phyloP scores from a whole-genome alignment of 2,113 vertebrate genomes.

The Poeciliopsis occidentalis region DNA sequence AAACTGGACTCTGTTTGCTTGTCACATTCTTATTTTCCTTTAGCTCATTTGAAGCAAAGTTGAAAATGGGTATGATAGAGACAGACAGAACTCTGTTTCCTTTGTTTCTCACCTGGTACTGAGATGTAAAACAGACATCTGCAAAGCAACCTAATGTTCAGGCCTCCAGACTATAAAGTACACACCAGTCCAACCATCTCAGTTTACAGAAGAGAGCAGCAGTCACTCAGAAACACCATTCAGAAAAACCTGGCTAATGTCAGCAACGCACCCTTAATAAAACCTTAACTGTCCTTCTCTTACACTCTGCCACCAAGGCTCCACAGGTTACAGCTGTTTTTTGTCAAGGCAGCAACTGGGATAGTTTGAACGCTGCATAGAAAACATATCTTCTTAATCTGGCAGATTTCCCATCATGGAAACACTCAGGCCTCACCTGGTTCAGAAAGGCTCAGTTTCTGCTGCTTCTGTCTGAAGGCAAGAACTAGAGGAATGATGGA shows the following conservation, averaged over 20 bases:
- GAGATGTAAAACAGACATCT: conserved; percentile 62
- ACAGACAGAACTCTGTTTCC: conserved; percentile 62
- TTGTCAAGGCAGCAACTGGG: conserved; percentile 32
- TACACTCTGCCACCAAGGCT: conserved; percentile 37
- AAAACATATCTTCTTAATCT: conserved; percentile 68
- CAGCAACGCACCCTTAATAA: conserved; percentile 72
- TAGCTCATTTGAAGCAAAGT: conserved; percentile 42
- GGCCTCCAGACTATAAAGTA: conserved; percentile 43
- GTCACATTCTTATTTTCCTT: background rate
- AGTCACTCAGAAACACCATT: conserved; percentile 32
- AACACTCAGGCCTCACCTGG: conserved; percentile 67
- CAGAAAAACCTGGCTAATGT: conserved; percentile 67
- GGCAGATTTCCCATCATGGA: conserved; percentile 67
- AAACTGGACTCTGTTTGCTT: background rate
- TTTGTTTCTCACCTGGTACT: conserved; percentile 53
- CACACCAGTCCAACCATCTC: conserved; percentile 54
- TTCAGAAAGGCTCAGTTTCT: conserved; percentile 53
- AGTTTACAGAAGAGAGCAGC: conserved; percentile 51
- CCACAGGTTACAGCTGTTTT: conserved; percentile 27
- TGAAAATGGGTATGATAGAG: conserved; percentile 27
- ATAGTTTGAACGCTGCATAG: conserved; percentile 45
- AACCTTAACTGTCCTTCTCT: conserved; percentile 61
- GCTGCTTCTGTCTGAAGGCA: conserved; percentile 30
- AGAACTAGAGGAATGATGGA: conserved; percentile 39
- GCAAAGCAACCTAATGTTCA: conserved; percentile 46